Percentiles rank a stretch among this genome's conserved stretches.
Conservation (phyloP, 2,888 invertebrate genomes). For the Macrostomum cliftonense region DNA sequence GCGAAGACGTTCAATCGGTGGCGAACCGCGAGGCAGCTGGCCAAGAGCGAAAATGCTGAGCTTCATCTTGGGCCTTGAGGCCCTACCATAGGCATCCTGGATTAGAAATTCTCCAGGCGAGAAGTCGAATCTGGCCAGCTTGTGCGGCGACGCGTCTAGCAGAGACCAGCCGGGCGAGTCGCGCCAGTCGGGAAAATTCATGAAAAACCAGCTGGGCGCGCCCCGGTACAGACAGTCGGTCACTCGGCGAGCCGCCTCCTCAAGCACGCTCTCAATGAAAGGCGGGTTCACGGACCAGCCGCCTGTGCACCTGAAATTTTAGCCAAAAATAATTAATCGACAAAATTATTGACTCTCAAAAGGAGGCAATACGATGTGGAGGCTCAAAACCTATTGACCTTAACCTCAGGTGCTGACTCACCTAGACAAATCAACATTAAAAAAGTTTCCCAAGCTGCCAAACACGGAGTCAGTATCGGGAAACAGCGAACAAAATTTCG, state of each 20-base stretch:
- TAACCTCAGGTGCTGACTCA: no score
- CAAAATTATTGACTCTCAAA: no score
- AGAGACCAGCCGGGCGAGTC: constrained; percentile 7
- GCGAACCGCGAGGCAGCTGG: neutral
- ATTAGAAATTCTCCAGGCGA: constrained; percentile 4
- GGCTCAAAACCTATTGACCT: no score
- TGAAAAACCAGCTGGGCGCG: constrained; percentile 5
- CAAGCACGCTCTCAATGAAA: constrained; percentile 5
- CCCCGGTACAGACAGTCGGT: constrained; percentile 3
- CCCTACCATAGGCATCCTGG: constrained; percentile 9
- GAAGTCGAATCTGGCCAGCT: neutral
- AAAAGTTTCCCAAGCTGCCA: constrained; percentile 10
- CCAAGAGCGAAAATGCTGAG: constrained; percentile 4
- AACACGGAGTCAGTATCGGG: constrained; percentile 7
- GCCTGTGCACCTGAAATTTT: neutral
- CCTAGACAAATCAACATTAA: constrained; percentile 6
- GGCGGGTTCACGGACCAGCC: constrained; percentile 10
- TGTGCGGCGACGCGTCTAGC: constrained; percentile 1
- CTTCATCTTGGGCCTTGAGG: constrained; percentile 2
- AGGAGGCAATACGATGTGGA: no score
- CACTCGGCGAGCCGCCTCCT: constrained; percentile 5
- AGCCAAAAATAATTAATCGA: no score
- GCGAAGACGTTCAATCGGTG: no score
- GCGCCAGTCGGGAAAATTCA: constrained; percentile 5
- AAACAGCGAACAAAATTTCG: constrained; percentile 7